Evolutionary conservation across 2,113 vertebrate species (phyloP).

Genomic region (Paralichthys olivaceus): DNA sequence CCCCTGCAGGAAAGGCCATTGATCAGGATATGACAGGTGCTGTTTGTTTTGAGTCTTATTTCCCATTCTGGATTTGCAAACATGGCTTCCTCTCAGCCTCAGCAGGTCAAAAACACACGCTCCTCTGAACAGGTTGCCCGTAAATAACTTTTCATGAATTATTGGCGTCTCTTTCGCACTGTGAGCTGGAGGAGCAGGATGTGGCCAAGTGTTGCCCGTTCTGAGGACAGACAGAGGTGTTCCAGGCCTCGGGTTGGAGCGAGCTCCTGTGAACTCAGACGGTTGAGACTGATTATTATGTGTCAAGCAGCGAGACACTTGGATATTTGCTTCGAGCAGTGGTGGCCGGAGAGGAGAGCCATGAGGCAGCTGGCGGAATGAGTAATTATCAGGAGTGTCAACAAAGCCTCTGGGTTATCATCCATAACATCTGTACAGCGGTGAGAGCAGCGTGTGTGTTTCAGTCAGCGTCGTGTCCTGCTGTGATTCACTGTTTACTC

Average conservation of each 20-base stretch:
- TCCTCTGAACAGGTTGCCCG: conserved; percentile 8
- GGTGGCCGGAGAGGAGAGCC: conserved; percentile 41
- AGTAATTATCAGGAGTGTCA: conserved; percentile 69
- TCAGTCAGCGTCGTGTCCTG: conserved; percentile 28
- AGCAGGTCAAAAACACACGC: neutral
- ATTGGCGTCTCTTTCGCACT: conserved; percentile 10
- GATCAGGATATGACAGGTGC: conserved; percentile 56
- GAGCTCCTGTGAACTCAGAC: conserved; percentile 37
- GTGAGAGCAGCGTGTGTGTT: conserved; percentile 39
- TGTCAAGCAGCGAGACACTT: conserved; percentile 55
- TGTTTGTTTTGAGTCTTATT: conserved; percentile 27
- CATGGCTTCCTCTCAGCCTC: neutral
- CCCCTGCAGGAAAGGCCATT: conserved; percentile 41
- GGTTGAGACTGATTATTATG: conserved; percentile 65
- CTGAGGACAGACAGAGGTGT: conserved; percentile 26
- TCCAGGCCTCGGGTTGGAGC: conserved; percentile 53
- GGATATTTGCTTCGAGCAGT: conserved; percentile 65
- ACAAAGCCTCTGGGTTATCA: conserved; percentile 67
- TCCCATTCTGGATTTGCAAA: conserved; percentile 1
- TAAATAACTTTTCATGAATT: conserved; percentile 27
- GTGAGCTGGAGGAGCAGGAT: conserved; percentile 16
- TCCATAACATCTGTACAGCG: conserved; percentile 62
- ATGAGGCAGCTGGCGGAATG: conserved; percentile 50
- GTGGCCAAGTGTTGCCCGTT: conserved; percentile 36
- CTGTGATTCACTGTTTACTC: conserved; percentile 56